A percentile compares a stretch with the other conserved stretches of the same genome.
These are phyloP conservation scores for Neolamprologus modestus DNA, from an alignment of 2,113 vertebrate species.

Conservation along the genomic window DNA sequence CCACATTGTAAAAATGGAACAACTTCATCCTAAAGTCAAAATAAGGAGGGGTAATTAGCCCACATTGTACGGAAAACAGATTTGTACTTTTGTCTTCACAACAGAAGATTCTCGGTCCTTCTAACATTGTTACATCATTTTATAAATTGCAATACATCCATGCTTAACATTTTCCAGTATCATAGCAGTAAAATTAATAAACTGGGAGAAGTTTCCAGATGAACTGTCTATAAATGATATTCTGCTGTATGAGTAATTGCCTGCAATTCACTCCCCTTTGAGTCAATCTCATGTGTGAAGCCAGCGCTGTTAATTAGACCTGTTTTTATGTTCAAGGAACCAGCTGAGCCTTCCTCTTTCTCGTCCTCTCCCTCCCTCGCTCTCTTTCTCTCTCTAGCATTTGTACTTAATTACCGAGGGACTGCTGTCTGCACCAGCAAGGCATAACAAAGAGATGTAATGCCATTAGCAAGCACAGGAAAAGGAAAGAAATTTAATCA, in stretches of 20 bases:
- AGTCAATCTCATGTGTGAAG: slow-evolving; percentile 71
- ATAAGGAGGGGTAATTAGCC: neutral
- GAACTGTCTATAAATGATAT: slow-evolving; percentile 64
- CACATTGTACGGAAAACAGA: slow-evolving; percentile 15
- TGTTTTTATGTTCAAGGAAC: slow-evolving; percentile 69
- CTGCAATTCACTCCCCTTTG: slow-evolving; percentile 68
- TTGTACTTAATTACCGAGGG: slow-evolving; percentile 72
- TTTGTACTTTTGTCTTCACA: slow-evolving; percentile 3
- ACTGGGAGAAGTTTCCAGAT: slow-evolving; percentile 49
- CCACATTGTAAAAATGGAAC: slow-evolving; percentile 28
- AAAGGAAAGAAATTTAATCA: slow-evolving; percentile 32
- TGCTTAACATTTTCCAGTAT: neutral
- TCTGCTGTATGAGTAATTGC: slow-evolving; percentile 66
- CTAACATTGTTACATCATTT: neutral
- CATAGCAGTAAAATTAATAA: slow-evolving; percentile 15
- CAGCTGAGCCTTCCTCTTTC: slow-evolving; percentile 66
- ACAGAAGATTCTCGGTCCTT: neutral
- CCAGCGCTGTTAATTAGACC: slow-evolving; percentile 71
- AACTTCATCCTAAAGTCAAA: slow-evolving; percentile 25
- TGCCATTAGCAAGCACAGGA: slow-evolving; percentile 53
- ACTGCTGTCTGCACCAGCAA: slow-evolving; percentile 60
- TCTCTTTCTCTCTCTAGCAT: slow-evolving; percentile 54
- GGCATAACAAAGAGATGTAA: slow-evolving; percentile 67
- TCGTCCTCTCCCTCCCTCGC: slow-evolving; percentile 18
- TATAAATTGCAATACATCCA: slow-evolving; percentile 3